phyloP scores from a whole-genome alignment of 2,797 vertebrate genomes.

The Percopsis omiscomaycus region DNA sequence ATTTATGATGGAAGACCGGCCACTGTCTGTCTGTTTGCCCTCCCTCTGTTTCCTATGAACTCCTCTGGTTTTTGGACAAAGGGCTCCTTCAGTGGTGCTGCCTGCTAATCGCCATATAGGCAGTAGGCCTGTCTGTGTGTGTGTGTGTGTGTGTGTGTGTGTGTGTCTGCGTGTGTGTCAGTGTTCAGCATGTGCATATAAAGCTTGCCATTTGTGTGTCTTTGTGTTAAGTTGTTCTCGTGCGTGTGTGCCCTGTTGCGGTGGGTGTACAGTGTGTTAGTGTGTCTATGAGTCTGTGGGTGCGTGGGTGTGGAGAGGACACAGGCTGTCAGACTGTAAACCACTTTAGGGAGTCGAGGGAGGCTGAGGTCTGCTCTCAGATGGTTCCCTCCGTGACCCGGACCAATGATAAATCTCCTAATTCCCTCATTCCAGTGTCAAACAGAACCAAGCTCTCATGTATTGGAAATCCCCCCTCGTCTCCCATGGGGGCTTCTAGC shows the following conservation, averaged over 20 bases:
- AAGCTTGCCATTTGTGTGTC: neutral
- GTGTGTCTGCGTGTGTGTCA: conserved; percentile 31
- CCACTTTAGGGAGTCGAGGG: conserved; percentile 55
- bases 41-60: conserved; percentile 67
- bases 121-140: conserved; percentile 40
- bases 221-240: neutral
- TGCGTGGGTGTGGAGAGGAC: conserved; percentile 62
- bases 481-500: conserved; percentile 9
- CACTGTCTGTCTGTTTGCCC: conserved; percentile 62
- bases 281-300: conserved; percentile 17
- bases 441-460: conserved; percentile 55
- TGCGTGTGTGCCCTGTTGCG: neutral
- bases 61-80: conserved; percentile 59
- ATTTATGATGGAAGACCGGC: conserved; percentile 5
- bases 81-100: conserved; percentile 59
- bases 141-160: conserved; percentile 20
- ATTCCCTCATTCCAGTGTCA: conserved; percentile 72
- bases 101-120: conserved; percentile 44
- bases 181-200: conserved; percentile 26
- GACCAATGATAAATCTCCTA: conserved; percentile 70
- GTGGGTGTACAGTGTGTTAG: conserved; percentile 3
- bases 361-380: conserved; percentile 58
- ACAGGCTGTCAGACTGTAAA: conserved; percentile 65
- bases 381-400: conserved; percentile 60
- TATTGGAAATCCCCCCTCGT: conserved; percentile 59